Base-by-base conservation (phyloP, 2,797 vertebrate genomes). In the Selene dorsalis region DNA sequence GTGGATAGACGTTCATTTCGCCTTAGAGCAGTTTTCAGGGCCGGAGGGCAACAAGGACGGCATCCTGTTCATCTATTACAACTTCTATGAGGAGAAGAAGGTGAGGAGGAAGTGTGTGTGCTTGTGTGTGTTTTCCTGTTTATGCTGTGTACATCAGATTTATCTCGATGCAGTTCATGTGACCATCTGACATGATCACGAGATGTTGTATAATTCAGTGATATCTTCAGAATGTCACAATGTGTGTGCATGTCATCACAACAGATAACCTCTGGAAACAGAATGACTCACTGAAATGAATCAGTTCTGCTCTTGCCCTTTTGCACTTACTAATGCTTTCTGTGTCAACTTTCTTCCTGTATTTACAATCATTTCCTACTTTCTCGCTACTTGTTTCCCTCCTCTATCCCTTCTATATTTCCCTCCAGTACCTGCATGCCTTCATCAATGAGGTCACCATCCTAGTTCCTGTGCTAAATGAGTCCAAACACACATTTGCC, bases 1-100 rank as follows among this genome's bases (percentile, higher is more conserved):
- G 83, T 99, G 98, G 98, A 87, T 96, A 38, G 97, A 99, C 0
- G 97, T 99, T 55, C 95, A 96, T 1, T 97, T 99, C 14, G 96
- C 97, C 0, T 92, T 99, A 60, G 98, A 99, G 93, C 98, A 99
- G 93, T 97, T 98, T 92, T 97, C 96, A 0, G 96, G 96, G 22
- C 93, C 94, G 0, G 97, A 98, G 0, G 97, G 97, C 47, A 93
- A 95, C 84, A 96, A 95, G 0, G 98, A 99, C 70, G 98, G 98
- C 82, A 98, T 99, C 89, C 94, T 99, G 6, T 99, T 99, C 91
- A 93, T 99, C 91, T 99, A 99, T 43, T 99, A 99, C 87, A 95
- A 95, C 87, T 95, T 96, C 81, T 93, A 96, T 0, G 97, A 98
- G 82, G 97, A 98, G 91, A 99, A 99, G 87, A 99, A 99, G 97